Conservation (phyloP, 1,140 invertebrate species). For the Harlomillsia oculata region DNA sequence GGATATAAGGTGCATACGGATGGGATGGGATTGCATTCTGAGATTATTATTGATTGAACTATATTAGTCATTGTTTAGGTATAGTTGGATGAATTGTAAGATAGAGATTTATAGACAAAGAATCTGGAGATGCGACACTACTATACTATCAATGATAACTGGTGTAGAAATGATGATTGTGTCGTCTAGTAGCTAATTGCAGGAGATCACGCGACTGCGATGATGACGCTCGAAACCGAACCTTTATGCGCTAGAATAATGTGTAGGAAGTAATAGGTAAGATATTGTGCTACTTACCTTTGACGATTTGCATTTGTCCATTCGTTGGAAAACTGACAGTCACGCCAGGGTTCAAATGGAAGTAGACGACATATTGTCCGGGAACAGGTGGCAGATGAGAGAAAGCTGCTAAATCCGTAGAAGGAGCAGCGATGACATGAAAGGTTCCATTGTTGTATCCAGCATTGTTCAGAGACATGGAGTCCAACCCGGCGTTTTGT, state of each 20-base stretch:
- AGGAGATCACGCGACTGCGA: too few species aligned
- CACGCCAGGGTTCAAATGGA: constrained; percentile 59
- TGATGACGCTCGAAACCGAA: background rate
- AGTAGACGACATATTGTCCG: constrained; percentile 53
- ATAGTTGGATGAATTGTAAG: too few species aligned
- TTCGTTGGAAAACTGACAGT: constrained; percentile 56
- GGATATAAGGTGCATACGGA: too few species aligned
- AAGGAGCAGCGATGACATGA: constrained; percentile 32
- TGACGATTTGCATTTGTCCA: constrained; percentile 53
- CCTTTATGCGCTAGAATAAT: too few species aligned
- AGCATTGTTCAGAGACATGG: background rate
- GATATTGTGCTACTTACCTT: constrained; percentile 48
- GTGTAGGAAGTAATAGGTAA: background rate
- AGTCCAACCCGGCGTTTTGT: background rate
- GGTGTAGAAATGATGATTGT: too few species aligned
- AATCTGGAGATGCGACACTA: too few species aligned
- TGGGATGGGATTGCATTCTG: too few species aligned
- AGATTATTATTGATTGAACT: too few species aligned
- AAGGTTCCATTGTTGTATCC: constrained; percentile 17
- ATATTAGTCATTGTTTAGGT: too few species aligned
- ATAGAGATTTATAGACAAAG: too few species aligned
- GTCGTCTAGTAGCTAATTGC: constrained; percentile 3
- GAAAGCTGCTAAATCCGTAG: constrained; percentile 23
- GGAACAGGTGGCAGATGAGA: constrained; percentile 33
- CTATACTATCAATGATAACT: too few species aligned